Conservation (phyloP, 2,113 vertebrate species). For the Phalacrocorax brasilianus region DNA sequence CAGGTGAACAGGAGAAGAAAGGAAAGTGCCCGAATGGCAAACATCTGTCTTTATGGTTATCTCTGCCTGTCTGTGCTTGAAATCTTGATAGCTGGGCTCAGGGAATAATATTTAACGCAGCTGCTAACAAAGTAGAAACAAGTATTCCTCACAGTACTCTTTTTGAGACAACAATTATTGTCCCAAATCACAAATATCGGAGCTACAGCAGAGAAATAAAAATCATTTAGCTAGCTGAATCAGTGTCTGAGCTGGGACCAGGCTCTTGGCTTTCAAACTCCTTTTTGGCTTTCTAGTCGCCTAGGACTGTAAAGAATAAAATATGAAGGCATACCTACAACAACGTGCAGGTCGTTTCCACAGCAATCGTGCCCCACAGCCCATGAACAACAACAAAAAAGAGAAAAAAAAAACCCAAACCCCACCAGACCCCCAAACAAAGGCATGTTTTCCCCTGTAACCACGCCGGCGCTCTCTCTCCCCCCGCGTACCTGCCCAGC, state of each 20-base stretch:
- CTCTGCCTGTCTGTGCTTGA: conserved; percentile 28
- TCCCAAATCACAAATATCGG: not conserved
- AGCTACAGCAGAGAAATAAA: not conserved
- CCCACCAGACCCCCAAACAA: not conserved
- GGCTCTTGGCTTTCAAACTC: not conserved
- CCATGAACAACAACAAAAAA: not conserved
- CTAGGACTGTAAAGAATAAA: not conserved
- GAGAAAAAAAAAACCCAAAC: too few species aligned
- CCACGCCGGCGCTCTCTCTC: not conserved
- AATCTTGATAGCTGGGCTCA: not conserved
- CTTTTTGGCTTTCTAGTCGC: not conserved
- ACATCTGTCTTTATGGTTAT: not conserved
- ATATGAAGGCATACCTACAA: not conserved
- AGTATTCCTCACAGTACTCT: not conserved
- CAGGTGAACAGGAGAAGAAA: conserved; percentile 1
- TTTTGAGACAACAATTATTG: not conserved
- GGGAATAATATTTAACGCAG: not conserved
- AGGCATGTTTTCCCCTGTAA: not conserved
- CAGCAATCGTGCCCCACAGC: not conserved
- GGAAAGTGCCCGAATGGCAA: conserved; percentile 23
- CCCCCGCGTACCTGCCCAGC: too few species aligned
- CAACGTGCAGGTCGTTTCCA: not conserved
- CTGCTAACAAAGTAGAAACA: not conserved
- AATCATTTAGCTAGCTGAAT: not conserved
- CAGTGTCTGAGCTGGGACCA: not conserved